phyloP scores from a whole-genome alignment of 2,113 vertebrate genomes.

The Strix uralensis region DNA sequence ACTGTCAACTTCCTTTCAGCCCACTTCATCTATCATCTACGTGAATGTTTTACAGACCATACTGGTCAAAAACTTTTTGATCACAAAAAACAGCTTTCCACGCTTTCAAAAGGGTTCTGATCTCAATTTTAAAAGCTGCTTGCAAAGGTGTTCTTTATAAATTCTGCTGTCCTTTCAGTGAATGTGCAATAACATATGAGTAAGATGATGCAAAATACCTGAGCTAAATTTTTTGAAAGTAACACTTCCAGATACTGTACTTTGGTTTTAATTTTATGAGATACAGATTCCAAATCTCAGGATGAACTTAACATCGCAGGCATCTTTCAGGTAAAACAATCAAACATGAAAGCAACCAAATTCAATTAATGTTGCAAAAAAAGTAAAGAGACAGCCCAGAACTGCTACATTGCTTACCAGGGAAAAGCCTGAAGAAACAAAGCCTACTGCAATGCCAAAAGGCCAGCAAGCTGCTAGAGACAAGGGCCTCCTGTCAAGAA shows the following conservation, averaged over 20 bases:
- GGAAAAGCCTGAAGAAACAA: constrained; percentile 39
- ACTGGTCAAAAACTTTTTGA: background rate
- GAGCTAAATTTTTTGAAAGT: background rate
- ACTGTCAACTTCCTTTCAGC: background rate
- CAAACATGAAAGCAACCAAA: background rate
- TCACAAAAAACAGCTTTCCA: background rate
- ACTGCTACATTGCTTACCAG: background rate
- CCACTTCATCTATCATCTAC: background rate
- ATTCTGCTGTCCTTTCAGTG: background rate
- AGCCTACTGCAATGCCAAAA: background rate
- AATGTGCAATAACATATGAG: background rate
- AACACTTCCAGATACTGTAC: background rate
- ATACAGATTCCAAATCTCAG: background rate
- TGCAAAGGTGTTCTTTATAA: background rate
- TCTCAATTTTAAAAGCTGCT: background rate
- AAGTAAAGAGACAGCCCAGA: background rate
- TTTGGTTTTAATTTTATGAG: background rate
- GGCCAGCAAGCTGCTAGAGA: background rate
- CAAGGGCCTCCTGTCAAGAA: background rate
- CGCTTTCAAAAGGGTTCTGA: background rate
- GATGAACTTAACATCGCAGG: background rate
- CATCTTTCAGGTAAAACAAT: background rate
- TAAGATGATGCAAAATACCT: background rate
- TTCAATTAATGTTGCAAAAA: background rate
- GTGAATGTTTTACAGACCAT: background rate